Evolutionary conservation across 2,113 vertebrate species (phyloP), one percentile per base, ranked within the genome.

Genomic region (Myotis yumanensis): DNA sequence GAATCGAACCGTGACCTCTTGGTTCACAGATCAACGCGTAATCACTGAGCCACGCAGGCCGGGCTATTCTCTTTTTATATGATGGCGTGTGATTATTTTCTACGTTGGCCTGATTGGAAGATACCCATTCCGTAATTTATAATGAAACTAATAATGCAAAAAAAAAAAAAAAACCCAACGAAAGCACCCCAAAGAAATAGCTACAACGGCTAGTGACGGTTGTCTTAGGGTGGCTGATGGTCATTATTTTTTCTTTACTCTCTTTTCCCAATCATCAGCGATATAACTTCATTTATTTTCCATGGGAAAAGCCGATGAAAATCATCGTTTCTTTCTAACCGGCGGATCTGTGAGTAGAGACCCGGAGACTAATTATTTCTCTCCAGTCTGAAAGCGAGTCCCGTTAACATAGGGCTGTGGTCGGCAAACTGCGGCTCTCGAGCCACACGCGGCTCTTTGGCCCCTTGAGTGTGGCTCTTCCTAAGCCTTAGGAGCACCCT

Each of bases 201-300:
- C 15, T 35, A 30, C 62, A 54, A 37, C 43, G 48, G 57, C 43
- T 46, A 46, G 30, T 23, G 30, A 72, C 35, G 35, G 3, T 64
- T 52, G 51, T 46, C 48, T 73, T 77, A 83, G 43, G 54, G 22
- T 85, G 6, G 3, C 30, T 32, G 20, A 52, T 75, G 59, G 40
- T 54, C 14, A 59, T 76, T 51, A 25, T 80, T 81, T 91, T 83
- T 84, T 57, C 17, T 86, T 86, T 48, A 75, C 20, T 83, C 16
- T 75, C 40, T 75, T 91, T 68, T 79, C 32, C 22, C 80, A 90
- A 64, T 92, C n/a, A 84, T 62, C 64, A 52, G 68, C n/a, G n/a
- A 46, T 88, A 57, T n/a, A 57, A 69, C 40, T 86, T 75, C 30
- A 28, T 89, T 85, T 89, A 89, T 64, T 95, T 88, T 95, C 88